Base-by-base conservation (phyloP, 2,797 vertebrate species). In the Sylvia borin region DNA sequence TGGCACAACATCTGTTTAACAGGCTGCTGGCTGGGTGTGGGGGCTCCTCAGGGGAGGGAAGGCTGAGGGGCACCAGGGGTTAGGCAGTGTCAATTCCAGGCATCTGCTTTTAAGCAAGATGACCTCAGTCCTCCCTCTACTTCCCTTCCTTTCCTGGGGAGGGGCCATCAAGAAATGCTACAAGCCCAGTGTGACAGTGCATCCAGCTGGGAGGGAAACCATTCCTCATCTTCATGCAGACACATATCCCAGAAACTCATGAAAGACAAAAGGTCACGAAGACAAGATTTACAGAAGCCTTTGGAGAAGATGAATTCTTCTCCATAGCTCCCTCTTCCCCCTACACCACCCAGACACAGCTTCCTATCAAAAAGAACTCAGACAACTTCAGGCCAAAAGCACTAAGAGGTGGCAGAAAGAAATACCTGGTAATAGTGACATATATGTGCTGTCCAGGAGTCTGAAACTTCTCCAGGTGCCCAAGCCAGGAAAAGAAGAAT, bases 401-500 rank as follows among this genome's bases (percentile, higher is more conserved):
- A 62, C 31, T 34, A 48, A 42, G 51, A 83, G 25, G 22, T 32
- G 13, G 21, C 7, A 88, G 58, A 38, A 54, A 71, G 45, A 77
- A 95, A 82, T 90, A 99, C 99, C 99, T 99, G 92, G 94, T 15
- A 31, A 99, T 98, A 68, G 98, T 96, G 72, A 97, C 85, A 34
- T 99, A 99, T 94, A 99, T 97, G 87, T 99, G 97, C 10, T 93
- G 96, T 60, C 98, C 97, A 0, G 99, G 99, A 94, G 89, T 98
- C 95, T 98, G 98, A 79, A 99, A 99, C 55, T 51, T 98, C 96
- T 99, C 99, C 93, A 99, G 97, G 68, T 98, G 98, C 95, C 98
- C 97, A 92, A 99, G 98, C 93, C 99, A 96, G 0, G 99, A 99
- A 96, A 98, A 99, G 92, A 99, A 95, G 40, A 99, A 98, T 0